Conservation (phyloP, 1,140 invertebrate species). For the Wiebesia pumilae region DNA sequence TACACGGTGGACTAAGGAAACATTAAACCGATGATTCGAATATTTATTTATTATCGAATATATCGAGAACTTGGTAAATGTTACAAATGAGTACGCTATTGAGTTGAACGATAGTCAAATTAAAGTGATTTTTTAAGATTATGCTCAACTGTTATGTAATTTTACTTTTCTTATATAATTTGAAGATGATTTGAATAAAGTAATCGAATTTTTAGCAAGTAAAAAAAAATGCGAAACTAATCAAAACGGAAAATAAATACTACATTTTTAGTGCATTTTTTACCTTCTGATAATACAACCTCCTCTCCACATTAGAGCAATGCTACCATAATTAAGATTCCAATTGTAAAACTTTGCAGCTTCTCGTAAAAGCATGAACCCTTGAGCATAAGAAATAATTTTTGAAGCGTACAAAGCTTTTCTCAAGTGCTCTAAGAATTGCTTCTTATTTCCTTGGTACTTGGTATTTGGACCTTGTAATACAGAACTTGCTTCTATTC, state of each 20-base stretch:
- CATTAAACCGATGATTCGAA: not conserved
- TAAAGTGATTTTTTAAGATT: no score
- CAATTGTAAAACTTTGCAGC: slow-evolving; percentile 93
- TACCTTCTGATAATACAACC: slow-evolving; percentile 98
- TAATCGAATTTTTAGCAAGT: no score
- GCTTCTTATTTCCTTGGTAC: slow-evolving; percentile 83
- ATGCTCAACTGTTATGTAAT: no score
- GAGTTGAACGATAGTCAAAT: no score
- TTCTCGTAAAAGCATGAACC: slow-evolving; percentile 98
- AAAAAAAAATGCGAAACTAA: not conserved
- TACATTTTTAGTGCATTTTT: not conserved
- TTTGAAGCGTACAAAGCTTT: slow-evolving; percentile 98
- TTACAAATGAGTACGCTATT: not conserved
- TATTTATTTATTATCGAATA: not conserved
- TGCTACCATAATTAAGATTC: slow-evolving; percentile 98
- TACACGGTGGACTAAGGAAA: not conserved
- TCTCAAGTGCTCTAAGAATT: slow-evolving; percentile 85
- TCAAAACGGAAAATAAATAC: not conserved
- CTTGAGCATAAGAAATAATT: slow-evolving; percentile 99
- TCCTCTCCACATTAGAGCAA: slow-evolving; percentile 99
- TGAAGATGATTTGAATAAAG: no score
- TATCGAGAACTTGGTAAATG: not conserved
- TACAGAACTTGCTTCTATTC: slow-evolving; percentile 86
- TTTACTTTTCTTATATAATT: no score
- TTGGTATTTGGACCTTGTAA: slow-evolving; percentile 82